Base-by-base conservation (phyloP, 2,888 invertebrate genomes). In the Himalopsyche anomala region DNA sequence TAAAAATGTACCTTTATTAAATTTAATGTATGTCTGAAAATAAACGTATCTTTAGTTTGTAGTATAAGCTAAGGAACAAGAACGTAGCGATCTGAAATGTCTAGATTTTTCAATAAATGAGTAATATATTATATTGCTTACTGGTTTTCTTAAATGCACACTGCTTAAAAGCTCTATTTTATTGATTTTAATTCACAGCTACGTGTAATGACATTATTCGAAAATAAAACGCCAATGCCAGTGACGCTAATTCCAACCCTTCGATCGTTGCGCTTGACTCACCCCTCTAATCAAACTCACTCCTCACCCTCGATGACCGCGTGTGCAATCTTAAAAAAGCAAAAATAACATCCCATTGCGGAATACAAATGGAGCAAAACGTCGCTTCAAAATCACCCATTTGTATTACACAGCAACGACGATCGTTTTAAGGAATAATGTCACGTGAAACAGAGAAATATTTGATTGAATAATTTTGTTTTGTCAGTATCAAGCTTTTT, bases 251-350 rank as follows among this genome's bases (percentile, higher is more conserved):
- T 62, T 19, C 62, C 8, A 19, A 19, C 62, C 62, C 62, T 62
- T 62, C 62, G 62, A n/a, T 62, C 62, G 62, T 62, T 62, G 62
- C 19, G 19, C 19, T 62, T 62, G 62, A 62, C 62, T 62, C 62
- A 15, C 62, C 62, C 62, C 62, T 62, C 62, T 62, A 62, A 62
- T 62, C 62, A 62, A 62, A 62, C 62, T 62, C 62, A 62, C 62
- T 8, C 62, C 62, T 62, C 62, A 19, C 28, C 62, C 62, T 62
- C 62, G 19, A 28, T 62, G 62, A 62, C 62, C 62, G 62, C 62
- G 62, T 62, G 62, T 62, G 62, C 62, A 62, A 62, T 62, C 62
- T 62, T 62, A 62, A 62, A 62, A 62, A 62, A 62, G 62, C 62
- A 62, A 62, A 62, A 62, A 62, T 62, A 62, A 62, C 62, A 62